A percentile compares a stretch with the other conserved stretches of the same genome.
Evolutionary conservation across 2,888 invertebrate species (phyloP).

Genomic region (Ctena decussata): DNA sequence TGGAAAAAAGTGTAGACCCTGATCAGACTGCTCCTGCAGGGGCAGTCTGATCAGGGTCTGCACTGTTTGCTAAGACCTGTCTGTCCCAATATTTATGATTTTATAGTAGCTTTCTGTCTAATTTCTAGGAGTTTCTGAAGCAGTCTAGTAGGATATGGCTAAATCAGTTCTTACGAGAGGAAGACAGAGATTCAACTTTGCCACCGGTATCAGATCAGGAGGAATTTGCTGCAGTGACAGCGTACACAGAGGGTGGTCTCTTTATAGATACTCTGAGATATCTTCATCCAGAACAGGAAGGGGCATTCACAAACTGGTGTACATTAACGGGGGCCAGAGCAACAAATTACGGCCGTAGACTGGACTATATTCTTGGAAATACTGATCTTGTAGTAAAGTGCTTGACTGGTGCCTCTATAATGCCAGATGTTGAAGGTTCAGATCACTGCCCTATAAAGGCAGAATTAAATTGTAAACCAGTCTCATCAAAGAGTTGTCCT

Average conservation of each 20-base stretch:
- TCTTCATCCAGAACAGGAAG: slow-evolving; percentile 85
- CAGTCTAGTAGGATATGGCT: slow-evolving; percentile 86
- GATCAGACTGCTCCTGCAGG: too few species aligned
- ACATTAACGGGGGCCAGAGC: slow-evolving; percentile 87
- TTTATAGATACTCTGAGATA: slow-evolving; percentile 88
- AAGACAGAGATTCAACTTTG: slow-evolving; percentile 70
- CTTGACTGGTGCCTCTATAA: slow-evolving; percentile 79
- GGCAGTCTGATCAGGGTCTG: too few species aligned
- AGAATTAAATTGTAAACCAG: slow-evolving; percentile 73
- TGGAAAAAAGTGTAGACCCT: too few species aligned
- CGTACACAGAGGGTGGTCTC: slow-evolving; percentile 72
- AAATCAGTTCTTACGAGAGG: slow-evolving; percentile 81
- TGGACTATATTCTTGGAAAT: slow-evolving; percentile 88
- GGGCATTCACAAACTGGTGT: slow-evolving; percentile 88
- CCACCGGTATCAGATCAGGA: slow-evolving; percentile 53
- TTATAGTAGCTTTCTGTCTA: too few species aligned
- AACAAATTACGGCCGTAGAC: slow-evolving; percentile 88
- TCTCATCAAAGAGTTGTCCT: slow-evolving; percentile 84
- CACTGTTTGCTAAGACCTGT: too few species aligned
- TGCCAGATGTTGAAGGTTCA: slow-evolving; percentile 86
- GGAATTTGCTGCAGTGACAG: slow-evolving; percentile 67
- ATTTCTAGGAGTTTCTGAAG: slow-evolving; percentile 77
- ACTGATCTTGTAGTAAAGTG: slow-evolving; percentile 70
- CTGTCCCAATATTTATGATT: too few species aligned
- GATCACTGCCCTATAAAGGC: slow-evolving; percentile 88